Evolutionary conservation across 2,113 vertebrate species (phyloP), one percentile per base, ranked within the genome.

Genomic region (Gallinago jamesoni): DNA sequence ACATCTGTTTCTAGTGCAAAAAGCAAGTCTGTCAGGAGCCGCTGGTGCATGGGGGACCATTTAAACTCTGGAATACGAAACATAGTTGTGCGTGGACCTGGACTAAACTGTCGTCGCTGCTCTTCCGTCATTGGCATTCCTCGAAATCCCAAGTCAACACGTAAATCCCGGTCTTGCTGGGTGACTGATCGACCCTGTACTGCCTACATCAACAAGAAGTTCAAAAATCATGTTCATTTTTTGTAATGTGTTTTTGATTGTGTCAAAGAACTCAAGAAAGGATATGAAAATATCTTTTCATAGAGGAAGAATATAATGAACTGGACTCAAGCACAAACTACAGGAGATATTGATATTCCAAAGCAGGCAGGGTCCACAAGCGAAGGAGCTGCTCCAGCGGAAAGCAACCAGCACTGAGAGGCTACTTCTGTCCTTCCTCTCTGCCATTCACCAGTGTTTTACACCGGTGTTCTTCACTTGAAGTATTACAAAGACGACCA

Each of bases 101-200:
- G 99, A 94, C 99, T 99, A 96, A 99, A 99, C 98, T 99, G 99
- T 13, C 99, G 98, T 7, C 99, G 97, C 93, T 99, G 99, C 72
- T 99, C 99, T 89, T 99, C 99, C 0, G 99, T 99, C 99, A 99
- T 99, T 14, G 99, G 99, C 99, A 99, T 99, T n/a, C 99, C 99
- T 57, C 99, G 98, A 95, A 99, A 99, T 33, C 99, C 99, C 88
- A 99, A 97, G 66, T 99, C 99, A 33, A 99, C 99, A 2, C 99
- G 98, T 12, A 99, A 98, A 97, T 99, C 99, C 50, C 99, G 96
- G 96, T 99, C 99, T 92, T 99, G 97, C 66, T 99, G 99, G 67
- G 98, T 98, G 21, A 98, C 95, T 19, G 98, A 98, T 10, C 99
- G 98, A 25, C 99, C 98, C 39, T 99, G 99, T 33, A 99, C 98